A percentile compares a stretch with the other conserved stretches of the same genome.
Evolutionary conservation across 2,113 vertebrate species (phyloP).

Genomic region (Maccullochella peelii): DNA sequence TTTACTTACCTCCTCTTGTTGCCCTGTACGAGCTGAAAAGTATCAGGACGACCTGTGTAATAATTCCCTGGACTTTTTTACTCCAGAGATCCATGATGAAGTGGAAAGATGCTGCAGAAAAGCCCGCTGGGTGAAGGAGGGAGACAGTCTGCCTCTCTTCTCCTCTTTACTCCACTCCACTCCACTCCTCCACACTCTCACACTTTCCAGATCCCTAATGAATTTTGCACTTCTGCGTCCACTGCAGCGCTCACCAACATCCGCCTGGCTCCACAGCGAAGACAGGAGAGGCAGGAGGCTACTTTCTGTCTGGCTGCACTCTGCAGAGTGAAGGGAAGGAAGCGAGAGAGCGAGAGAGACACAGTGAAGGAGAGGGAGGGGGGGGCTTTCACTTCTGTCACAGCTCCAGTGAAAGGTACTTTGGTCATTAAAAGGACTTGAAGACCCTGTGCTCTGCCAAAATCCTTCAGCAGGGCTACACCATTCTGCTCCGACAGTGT

Average conservation of each 20-base stretch:
- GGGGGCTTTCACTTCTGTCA: slow-evolving; percentile 40
- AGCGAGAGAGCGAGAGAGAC: neutral
- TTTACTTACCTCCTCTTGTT: slow-evolving; percentile 55
- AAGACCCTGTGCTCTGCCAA: slow-evolving; percentile 4
- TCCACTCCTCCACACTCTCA: slow-evolving; percentile 12
- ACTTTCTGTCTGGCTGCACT: slow-evolving; percentile 60
- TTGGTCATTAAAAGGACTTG: slow-evolving; percentile 39
- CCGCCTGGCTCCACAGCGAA: slow-evolving; percentile 22
- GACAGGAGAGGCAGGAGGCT: slow-evolving; percentile 33
- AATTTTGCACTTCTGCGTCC: slow-evolving; percentile 33
- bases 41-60: slow-evolving; percentile 53
- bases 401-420: slow-evolving; percentile 32
- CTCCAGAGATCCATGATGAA: slow-evolving; percentile 69
- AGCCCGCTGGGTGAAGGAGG: slow-evolving; percentile 12
- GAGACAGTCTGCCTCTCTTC: slow-evolving; percentile 30
- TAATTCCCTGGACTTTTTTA: slow-evolving; percentile 57
- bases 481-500: slow-evolving; percentile 1
- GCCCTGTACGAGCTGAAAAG: slow-evolving; percentile 35
- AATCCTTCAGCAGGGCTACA: slow-evolving; percentile 10
- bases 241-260: slow-evolving; percentile 30
- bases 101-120: slow-evolving; percentile 36
- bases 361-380: neutral
- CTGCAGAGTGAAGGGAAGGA: slow-evolving; percentile 62
- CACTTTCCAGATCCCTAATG: slow-evolving; percentile 31
- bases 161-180: slow-evolving; percentile 29